Base-by-base conservation (phyloP, 1,140 invertebrate species). In the Philopotamus ludificatus region DNA sequence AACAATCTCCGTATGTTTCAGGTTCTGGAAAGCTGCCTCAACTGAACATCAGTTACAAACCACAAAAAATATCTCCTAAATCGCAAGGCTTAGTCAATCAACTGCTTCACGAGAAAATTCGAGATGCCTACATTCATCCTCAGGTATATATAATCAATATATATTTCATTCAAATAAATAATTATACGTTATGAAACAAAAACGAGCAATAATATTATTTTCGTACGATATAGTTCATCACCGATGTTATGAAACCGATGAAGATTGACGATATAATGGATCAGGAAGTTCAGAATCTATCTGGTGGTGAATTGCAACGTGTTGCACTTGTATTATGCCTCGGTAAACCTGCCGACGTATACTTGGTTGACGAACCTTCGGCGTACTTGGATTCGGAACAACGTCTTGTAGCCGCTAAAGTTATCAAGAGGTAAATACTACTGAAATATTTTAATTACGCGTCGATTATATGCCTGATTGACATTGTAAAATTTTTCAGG, bases 361-460 rank as follows among this genome's bases (percentile, higher is more conserved):
- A 99, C 80, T 85, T 99, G 1, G 95, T 99, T 73, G 98, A 99
- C 77, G 98, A 99, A 81, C 98, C 98, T 0, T 99, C 96, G 15
- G 98, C 98, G 34, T 99, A 99, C 80, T 83, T 99, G 60, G 98
- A 99, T 82, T 99, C 98, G 4, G 98, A 99, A 76, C 98, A 99
- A 81, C 97, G 98, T 98, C 84, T 99, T 26, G 94, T 98, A 64
- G 96, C 97, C 60, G 97, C 98, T 67, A 99, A 99, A 86, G 97
- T 99, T 74, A 98, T 99, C 70, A 98, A 98, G 80, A 84, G 94
- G 91, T 94, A 74, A 70, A 22, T 26, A 53, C 8, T 23, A 8
- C 4, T 22, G 3, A 20, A 26, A 22, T 22, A 23, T 47, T 47
- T 61, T 61, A 47, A 42, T 25, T 3, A n/a, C 23, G 25, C 22